phyloP scores from a whole-genome alignment of 2,113 vertebrate genomes.

The Psilopsiagon aurifrons region DNA sequence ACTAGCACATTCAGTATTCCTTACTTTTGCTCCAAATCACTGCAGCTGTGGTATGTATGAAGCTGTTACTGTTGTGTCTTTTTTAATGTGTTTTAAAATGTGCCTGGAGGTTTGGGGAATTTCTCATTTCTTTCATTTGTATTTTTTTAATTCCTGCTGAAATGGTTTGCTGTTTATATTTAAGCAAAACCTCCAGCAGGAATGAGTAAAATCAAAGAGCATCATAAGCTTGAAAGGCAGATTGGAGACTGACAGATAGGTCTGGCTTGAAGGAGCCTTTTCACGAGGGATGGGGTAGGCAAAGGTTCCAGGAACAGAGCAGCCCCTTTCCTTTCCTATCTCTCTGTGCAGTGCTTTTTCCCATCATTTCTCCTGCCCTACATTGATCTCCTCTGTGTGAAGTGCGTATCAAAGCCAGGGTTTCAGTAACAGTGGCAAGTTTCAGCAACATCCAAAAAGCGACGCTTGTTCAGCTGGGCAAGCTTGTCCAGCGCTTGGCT shows the following conservation, averaged over 20 bases:
- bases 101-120: conserved; percentile 53
- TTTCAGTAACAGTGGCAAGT: not conserved
- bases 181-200: conserved; percentile 56
- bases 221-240: conserved; percentile 33
- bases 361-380: not conserved
- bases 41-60: conserved; percentile 57
- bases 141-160: conserved; percentile 56
- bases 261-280: conserved; percentile 64
- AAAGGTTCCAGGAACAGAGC: not conserved
- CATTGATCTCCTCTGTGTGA: not conserved
- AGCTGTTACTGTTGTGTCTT: conserved; percentile 26
- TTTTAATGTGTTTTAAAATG: conserved; percentile 43
- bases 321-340: conserved; percentile 27
- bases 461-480: not conserved
- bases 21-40: conserved; percentile 17
- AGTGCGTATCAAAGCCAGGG: not conserved
- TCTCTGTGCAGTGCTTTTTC: not conserved
- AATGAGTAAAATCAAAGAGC: conserved; percentile 66
- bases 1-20: conserved; percentile 29
- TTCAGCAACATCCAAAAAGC: not conserved
- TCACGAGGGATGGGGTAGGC: not conserved
- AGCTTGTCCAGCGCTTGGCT: conserved; percentile 5
- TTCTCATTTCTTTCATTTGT: conserved; percentile 57
- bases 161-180: conserved; percentile 60
- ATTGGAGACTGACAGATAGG: conserved; percentile 13